Evolutionary conservation across 2,888 invertebrate species (phyloP).

Genomic region (Euplagia quadripunctaria): DNA sequence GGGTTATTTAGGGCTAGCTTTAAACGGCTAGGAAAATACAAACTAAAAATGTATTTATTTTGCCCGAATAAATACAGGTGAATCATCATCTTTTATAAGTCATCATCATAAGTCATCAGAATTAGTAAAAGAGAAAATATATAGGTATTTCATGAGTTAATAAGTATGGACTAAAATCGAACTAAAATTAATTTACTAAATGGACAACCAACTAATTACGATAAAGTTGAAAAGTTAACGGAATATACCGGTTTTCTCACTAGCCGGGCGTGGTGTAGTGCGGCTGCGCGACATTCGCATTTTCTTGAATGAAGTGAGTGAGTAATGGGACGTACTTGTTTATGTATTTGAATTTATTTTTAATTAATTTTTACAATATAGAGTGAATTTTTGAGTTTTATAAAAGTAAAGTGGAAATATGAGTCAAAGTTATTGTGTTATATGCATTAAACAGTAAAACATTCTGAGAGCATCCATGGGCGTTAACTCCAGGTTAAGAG

Average conservation of each 20-base stretch:
- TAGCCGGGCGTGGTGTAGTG: slow-evolving; percentile 85
- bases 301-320: slow-evolving; percentile 73
- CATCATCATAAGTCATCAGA: too few species aligned
- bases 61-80: too few species aligned
- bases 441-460: slow-evolving; percentile 56
- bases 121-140: background rate
- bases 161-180: too few species aligned
- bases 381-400: slow-evolving; percentile 32
- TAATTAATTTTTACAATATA: slow-evolving; percentile 54
- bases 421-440: slow-evolving; percentile 58
- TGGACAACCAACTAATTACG: background rate
- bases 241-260: slow-evolving; percentile 59
- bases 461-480: slow-evolving; percentile 77
- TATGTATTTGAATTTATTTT: slow-evolving; percentile 67
- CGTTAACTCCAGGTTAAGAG: slow-evolving; percentile 83
- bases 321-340: slow-evolving; percentile 74
- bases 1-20: too few species aligned
- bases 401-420: slow-evolving; percentile 49
- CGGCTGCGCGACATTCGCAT: slow-evolving; percentile 77
- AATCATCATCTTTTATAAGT: too few species aligned
- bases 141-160: background rate
- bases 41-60: too few species aligned
- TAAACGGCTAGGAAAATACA: too few species aligned
- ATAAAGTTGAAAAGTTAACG: slow-evolving; percentile 34
- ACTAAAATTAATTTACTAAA: background rate